These are phyloP conservation scores for Pyrrhia umbra DNA, from an alignment of 2,888 invertebrate species.

Conservation along the genomic window DNA sequence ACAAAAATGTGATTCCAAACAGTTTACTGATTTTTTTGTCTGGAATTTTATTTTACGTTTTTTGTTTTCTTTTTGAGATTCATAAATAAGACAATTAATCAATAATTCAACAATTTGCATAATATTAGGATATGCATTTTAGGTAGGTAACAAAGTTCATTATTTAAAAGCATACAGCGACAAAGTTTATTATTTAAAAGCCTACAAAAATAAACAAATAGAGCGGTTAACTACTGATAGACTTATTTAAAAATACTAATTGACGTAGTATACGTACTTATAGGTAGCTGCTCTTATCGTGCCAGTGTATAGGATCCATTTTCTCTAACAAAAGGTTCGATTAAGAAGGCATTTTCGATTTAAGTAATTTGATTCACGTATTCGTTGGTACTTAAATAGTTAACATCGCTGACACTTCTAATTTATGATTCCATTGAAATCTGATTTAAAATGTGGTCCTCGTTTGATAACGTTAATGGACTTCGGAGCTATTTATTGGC, in stretches of 20 bases:
- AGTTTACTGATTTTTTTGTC: constrained; percentile 15
- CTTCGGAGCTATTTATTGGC: constrained; percentile 52
- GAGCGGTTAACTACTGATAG: neutral
- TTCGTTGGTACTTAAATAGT: constrained; percentile 62
- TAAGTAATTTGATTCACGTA: constrained; percentile 71
- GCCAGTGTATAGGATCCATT: constrained; percentile 64
- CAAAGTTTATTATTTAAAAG: no score
- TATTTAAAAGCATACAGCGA: no score
- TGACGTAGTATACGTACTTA: neutral
- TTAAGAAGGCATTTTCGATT: constrained; percentile 67
- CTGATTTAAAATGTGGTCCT: constrained; percentile 66
- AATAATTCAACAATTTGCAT: no score
- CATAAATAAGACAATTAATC: no score
- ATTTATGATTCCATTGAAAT: constrained; percentile 76
- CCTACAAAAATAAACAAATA: no score
- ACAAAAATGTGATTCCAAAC: constrained; percentile 37
- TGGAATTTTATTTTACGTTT: neutral
- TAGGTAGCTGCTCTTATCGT: constrained; percentile 24
- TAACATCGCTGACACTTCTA: constrained; percentile 68
- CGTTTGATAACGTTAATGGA: constrained; percentile 63
- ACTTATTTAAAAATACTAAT: neutral
- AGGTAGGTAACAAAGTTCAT: no score
- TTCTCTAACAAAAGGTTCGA: constrained; percentile 68
- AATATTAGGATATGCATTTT: no score
- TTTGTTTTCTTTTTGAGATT: constrained; percentile 4